Conservation (phyloP, 2,797 vertebrate genomes). For the Erithacus rubecula region DNA sequence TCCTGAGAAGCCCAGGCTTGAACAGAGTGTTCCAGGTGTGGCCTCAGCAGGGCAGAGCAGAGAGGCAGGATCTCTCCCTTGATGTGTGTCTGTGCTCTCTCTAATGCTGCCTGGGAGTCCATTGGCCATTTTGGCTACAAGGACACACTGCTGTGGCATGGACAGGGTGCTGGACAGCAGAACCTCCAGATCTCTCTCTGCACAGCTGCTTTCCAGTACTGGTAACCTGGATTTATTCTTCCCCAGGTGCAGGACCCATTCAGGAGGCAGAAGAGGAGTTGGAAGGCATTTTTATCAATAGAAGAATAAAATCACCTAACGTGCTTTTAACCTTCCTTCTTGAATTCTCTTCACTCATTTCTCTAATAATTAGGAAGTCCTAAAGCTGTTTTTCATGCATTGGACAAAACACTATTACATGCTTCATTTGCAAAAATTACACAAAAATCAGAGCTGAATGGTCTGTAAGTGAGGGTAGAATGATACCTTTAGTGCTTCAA, state of each 20-base stretch:
- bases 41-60: not conserved
- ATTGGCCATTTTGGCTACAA: not conserved
- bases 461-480: not conserved
- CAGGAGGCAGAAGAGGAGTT: not conserved
- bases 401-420: not conserved
- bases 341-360: not conserved
- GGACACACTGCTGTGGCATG: not conserved
- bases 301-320: not conserved
- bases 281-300: not conserved
- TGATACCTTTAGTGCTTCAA: not conserved
- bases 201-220: not conserved
- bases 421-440: conserved; percentile 5
- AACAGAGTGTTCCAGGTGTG: not conserved
- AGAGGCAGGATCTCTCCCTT: not conserved
- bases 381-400: not conserved
- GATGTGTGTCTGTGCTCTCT: not conserved
- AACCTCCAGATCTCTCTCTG: not conserved
- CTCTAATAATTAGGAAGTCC: not conserved
- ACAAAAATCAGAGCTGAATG: not conserved
- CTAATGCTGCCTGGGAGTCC: accelerated
- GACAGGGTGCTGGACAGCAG: not conserved
- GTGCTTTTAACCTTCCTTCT: not conserved
- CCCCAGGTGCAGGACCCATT: not conserved
- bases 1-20: not conserved
- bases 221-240: not conserved